These are phyloP conservation scores for Oryzias curvinotus DNA, from an alignment of 2,113 vertebrate genomes.

Conservation along the genomic window DNA sequence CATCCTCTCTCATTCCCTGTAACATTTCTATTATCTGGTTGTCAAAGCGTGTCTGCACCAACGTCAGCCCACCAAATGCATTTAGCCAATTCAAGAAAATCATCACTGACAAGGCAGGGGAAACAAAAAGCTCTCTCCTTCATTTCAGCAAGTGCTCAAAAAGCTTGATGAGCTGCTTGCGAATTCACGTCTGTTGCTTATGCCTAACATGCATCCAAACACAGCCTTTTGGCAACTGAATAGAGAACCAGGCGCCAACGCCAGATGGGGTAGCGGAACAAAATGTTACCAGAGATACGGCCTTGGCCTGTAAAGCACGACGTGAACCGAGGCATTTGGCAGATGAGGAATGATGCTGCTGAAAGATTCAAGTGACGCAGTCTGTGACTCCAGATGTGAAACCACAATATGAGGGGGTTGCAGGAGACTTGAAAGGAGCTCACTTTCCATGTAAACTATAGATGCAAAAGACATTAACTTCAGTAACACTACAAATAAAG, in stretches of 20 bases:
- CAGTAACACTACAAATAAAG: no score
- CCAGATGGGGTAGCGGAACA: conserved; percentile 61
- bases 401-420: conserved; percentile 10
- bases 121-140: conserved; percentile 8
- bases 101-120: background rate
- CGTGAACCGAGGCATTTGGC: conserved; percentile 42
- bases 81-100: conserved; percentile 6
- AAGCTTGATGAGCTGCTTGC: conserved; percentile 46
- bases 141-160: conserved; percentile 37
- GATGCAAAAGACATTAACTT: background rate
- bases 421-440: conserved; percentile 3
- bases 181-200: conserved; percentile 51
- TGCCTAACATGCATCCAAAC: conserved; percentile 58
- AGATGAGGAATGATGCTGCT: conserved; percentile 37
- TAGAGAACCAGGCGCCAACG: conserved; percentile 43
- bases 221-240: conserved; percentile 49
- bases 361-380: conserved; percentile 37
- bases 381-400: conserved; percentile 55
- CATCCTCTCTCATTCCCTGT: background rate
- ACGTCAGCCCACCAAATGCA: conserved; percentile 6
- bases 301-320: conserved; percentile 27
- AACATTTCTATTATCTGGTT: background rate
- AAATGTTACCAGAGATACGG: conserved; percentile 62
- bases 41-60: conserved; percentile 5
- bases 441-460: background rate